phyloP scores from a whole-genome alignment of 2,888 invertebrate genomes.

The Euplexia lucipara region DNA sequence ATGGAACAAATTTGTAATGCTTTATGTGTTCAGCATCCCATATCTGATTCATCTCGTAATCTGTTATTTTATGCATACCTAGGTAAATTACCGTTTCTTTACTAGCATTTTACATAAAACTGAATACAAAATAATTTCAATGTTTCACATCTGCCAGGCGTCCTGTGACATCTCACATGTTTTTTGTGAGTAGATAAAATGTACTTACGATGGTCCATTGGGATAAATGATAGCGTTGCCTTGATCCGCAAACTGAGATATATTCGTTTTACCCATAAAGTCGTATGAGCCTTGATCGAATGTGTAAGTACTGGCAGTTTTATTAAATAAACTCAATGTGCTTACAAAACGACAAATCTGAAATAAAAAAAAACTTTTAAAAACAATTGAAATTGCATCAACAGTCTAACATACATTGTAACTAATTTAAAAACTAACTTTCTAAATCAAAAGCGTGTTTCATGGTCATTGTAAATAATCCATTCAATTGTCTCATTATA shows the following conservation, averaged over 20 bases:
- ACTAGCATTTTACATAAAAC: too few relatives aligned
- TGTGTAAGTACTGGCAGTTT: constrained; percentile 55
- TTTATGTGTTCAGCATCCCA: too few relatives aligned
- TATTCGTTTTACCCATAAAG: constrained; percentile 75
- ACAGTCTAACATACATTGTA: too few relatives aligned
- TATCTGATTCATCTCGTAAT: too few relatives aligned
- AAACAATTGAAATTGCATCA: too few relatives aligned
- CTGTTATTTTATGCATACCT: too few relatives aligned
- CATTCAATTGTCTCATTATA: too few relatives aligned
- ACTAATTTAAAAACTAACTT: neutral
- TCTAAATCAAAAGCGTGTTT: neutral
- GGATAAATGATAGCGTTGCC: constrained; percentile 78
- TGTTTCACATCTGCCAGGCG: too few relatives aligned
- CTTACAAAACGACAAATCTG: constrained; percentile 80
- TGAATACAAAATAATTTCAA: too few relatives aligned
- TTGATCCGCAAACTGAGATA: constrained; percentile 73
- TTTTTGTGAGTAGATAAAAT: neutral
- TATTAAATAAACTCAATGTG: constrained; percentile 60
- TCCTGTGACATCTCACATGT: too few relatives aligned
- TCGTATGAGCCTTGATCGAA: constrained; percentile 72
- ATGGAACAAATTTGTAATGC: too few relatives aligned
- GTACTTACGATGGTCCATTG: constrained; percentile 84
- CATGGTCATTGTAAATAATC: neutral
- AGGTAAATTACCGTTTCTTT: too few relatives aligned
- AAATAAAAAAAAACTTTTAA: constrained; percentile 31